Evolutionary conservation across 64 coral and sea anemone species (phyloP), one percentile per base, ranked within the genome.

Genomic region (Pocillopora verrucosa): DNA sequence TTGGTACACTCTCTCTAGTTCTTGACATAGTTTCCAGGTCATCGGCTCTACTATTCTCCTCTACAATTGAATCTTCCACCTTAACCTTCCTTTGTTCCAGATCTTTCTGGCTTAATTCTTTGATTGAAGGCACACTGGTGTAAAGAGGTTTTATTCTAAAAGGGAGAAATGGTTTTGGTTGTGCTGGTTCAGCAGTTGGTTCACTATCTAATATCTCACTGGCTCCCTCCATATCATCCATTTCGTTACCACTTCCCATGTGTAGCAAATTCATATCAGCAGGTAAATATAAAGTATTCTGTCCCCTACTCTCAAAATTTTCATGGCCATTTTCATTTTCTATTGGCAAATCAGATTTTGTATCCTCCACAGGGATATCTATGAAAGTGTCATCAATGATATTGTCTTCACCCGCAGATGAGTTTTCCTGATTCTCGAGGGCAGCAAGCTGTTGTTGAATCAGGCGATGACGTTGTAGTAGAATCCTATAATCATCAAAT

Each of bases 301-400:
- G 9, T 60, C 22, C 65, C 11, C 24, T 6, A 19, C 60, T 15
- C 17, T 41, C 51, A 56, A 85, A 85, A 13, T 11, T 72, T 30
- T 24, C 37, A 4, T 68, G n/a, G 62, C 13, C 38, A 38, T 15
- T 64, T 64, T 82, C 26, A 64, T 20, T 15, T 16, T 62, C 30
- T 36, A 82, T 0, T 16, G 5, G 10, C 59, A 68, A 51, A 35
- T 60, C 58, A 15, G 77, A 20, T 60, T 56, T 35, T 67, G 61
- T 77, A 11, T 74, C 83, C 13, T 96, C 88, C 10, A 97, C 91
- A 5, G 95, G 95, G 36, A 97, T 97, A 72, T 97, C 95, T 36
- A 97, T 36, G 88, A 93, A 97, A 76, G 90, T 93, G 41, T 97
- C 91, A 59, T 97, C 95, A 88, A 97, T 97, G 26, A 97, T 84